These are phyloP conservation scores for Argentina silus DNA, from an alignment of 2,797 vertebrate species.

Conservation along the genomic window DNA sequence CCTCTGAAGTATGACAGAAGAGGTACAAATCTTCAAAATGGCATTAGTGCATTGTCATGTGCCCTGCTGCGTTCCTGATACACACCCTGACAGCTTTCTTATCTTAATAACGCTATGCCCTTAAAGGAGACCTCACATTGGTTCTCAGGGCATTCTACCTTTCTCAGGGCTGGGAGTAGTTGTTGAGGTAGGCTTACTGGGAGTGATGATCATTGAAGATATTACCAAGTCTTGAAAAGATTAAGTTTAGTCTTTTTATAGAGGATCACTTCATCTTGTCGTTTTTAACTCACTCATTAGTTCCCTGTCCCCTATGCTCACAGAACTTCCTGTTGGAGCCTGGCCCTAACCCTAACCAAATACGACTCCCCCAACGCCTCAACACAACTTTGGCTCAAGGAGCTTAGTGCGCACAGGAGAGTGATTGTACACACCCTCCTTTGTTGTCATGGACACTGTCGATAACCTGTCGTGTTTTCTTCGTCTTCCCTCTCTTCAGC, in stretches of 20 bases:
- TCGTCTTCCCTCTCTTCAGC: slow-evolving; percentile 36
- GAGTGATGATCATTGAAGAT: slow-evolving; percentile 68
- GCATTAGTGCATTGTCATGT: slow-evolving; percentile 42
- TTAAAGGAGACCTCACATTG: slow-evolving; percentile 42
- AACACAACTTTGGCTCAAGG: neutral
- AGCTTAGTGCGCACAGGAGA: neutral
- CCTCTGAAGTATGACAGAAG: slow-evolving; percentile 26
- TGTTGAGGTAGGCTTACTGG: slow-evolving; percentile 58
- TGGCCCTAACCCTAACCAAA: slow-evolving; percentile 49
- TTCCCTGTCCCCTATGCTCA: slow-evolving; percentile 24
- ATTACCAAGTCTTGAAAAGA: slow-evolving; percentile 62
- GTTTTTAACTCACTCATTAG: slow-evolving; percentile 77
- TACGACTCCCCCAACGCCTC: slow-evolving; percentile 24
- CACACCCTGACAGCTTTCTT: slow-evolving; percentile 53
- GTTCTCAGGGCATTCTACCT: slow-evolving; percentile 21
- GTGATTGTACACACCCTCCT: slow-evolving; percentile 41
- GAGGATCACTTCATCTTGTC: slow-evolving; percentile 74
- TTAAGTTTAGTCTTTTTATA: slow-evolving; percentile 73
- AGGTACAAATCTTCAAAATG: neutral
- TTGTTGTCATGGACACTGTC: slow-evolving; percentile 43
- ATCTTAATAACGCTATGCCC: slow-evolving; percentile 62
- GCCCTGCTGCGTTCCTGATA: slow-evolving; percentile 50
- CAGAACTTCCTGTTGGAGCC: slow-evolving; percentile 41
- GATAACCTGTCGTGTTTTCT: slow-evolving; percentile 27
- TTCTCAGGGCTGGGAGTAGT: neutral